phyloP scores from a whole-genome alignment of 2,797 vertebrate genomes.

The Sparidentex hasta region DNA sequence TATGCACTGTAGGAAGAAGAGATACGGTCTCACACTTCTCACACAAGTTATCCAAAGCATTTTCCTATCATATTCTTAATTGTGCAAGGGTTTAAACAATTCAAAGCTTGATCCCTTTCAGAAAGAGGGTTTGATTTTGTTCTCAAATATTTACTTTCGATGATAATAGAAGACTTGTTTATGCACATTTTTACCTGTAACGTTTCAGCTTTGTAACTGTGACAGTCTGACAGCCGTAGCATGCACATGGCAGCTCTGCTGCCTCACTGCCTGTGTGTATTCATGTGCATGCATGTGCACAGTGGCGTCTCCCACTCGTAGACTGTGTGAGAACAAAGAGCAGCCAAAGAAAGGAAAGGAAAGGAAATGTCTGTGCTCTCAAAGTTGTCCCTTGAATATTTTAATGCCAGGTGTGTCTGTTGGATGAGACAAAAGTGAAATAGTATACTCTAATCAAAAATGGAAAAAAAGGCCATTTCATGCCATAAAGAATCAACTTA shows the following conservation, averaged over 20 bases:
- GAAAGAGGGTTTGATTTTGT: not conserved
- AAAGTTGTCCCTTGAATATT: slow-evolving; percentile 61
- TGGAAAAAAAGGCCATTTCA: slow-evolving; percentile 30
- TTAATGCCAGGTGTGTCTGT: slow-evolving; percentile 35
- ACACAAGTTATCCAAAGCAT: not conserved
- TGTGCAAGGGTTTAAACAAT: not conserved
- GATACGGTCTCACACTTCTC: not conserved
- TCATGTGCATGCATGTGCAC: not conserved
- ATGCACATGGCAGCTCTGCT: not conserved
- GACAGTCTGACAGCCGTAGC: not conserved
- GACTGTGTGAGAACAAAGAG: slow-evolving; percentile 56
- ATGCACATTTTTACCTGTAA: not conserved
- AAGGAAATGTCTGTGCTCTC: slow-evolving; percentile 34
- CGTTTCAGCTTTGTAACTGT: not conserved
- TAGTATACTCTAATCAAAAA: slow-evolving; percentile 36
- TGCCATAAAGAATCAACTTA: slow-evolving; percentile 41
- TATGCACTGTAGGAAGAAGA: not conserved
- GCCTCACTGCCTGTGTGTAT: not conserved
- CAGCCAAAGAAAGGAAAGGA: slow-evolving; percentile 29
- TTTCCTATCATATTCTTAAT: not conserved
- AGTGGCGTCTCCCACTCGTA: slow-evolving; percentile 16
- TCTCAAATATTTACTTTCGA: not conserved
- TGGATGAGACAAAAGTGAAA: slow-evolving; percentile 42
- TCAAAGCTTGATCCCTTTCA: too few species aligned
- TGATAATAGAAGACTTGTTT: not conserved